Conservation (phyloP, 2,888 invertebrate genomes). For the Macrosoma leucophasiata region DNA sequence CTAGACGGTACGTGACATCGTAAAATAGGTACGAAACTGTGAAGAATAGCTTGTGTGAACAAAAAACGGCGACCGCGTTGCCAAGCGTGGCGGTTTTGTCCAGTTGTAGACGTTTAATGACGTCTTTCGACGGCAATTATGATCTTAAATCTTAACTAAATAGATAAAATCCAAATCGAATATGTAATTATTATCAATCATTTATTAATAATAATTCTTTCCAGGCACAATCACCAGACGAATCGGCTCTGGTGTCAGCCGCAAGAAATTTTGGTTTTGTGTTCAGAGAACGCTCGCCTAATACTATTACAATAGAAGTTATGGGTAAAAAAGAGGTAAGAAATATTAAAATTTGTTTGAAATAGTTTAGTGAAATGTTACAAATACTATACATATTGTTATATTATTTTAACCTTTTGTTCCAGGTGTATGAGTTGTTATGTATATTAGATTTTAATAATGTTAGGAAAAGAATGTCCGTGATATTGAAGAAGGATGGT, state of each 20-base stretch:
- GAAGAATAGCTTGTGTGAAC: no score
- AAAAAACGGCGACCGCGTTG: no score
- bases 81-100: no score
- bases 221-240: constrained; percentile 98
- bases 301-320: constrained; percentile 94
- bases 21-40: no score
- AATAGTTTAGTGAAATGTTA: not conserved
- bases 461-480: constrained; percentile 99
- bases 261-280: constrained; percentile 99
- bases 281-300: constrained; percentile 93
- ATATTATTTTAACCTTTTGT: constrained; percentile 33
- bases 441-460: constrained; percentile 99
- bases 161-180: no score
- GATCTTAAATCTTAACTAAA: no score
- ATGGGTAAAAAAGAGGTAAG: constrained; percentile 84
- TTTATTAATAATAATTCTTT: no score
- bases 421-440: constrained; percentile 93
- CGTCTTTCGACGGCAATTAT: no score
- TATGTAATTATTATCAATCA: no score
- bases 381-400: not conserved
- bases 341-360: no score
- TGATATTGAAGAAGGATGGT: constrained; percentile 89
- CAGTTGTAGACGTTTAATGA: no score
- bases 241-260: constrained; percentile 97
- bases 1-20: no score